A percentile compares a stretch with the other conserved stretches of the same genome.
Evolutionary conservation across 2,113 vertebrate genomes (phyloP).

Genomic region (Hepsetus odoe): DNA sequence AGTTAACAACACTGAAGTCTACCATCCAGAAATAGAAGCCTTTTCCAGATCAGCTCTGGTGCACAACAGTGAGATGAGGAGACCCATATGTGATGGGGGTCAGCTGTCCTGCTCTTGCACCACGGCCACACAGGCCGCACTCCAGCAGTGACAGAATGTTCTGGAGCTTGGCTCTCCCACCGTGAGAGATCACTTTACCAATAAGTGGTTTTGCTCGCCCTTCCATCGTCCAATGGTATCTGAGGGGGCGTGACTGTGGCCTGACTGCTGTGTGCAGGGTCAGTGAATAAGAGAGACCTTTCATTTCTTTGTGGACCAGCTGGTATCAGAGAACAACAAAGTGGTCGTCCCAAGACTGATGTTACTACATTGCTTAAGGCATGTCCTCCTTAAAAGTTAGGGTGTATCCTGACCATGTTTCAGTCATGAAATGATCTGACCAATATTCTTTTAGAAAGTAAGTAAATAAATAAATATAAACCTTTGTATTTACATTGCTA

Average conservation of each 20-base stretch:
- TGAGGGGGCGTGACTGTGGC: background rate
- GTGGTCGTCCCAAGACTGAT: background rate
- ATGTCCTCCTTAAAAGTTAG: background rate
- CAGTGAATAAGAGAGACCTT: conserved; percentile 25
- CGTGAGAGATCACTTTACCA: conserved; percentile 26
- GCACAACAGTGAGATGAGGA: background rate
- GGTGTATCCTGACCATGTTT: too few relatives aligned
- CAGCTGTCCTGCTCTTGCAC: background rate
- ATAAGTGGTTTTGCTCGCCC: background rate
- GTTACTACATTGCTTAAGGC: background rate
- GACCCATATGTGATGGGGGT: background rate
- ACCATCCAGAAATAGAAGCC: background rate
- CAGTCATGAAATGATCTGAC: too few relatives aligned
- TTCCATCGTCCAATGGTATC: conserved; percentile 5
- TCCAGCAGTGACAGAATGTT: conserved; percentile 32
- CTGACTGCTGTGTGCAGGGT: conserved; percentile 19
- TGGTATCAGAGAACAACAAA: background rate
- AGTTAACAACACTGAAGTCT: background rate
- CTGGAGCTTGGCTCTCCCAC: conserved; percentile 16
- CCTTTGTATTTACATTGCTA: too few relatives aligned
- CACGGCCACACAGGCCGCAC: conserved; percentile 7
- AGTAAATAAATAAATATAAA: too few relatives aligned
- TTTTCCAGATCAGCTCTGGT: background rate
- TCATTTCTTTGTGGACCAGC: conserved; percentile 21
- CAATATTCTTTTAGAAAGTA: too few relatives aligned